A percentile compares a stretch with the other conserved stretches of the same genome.
These are phyloP conservation scores for Phylloscopus collybita DNA, from an alignment of 2,797 vertebrate genomes.

Conservation along the genomic window DNA sequence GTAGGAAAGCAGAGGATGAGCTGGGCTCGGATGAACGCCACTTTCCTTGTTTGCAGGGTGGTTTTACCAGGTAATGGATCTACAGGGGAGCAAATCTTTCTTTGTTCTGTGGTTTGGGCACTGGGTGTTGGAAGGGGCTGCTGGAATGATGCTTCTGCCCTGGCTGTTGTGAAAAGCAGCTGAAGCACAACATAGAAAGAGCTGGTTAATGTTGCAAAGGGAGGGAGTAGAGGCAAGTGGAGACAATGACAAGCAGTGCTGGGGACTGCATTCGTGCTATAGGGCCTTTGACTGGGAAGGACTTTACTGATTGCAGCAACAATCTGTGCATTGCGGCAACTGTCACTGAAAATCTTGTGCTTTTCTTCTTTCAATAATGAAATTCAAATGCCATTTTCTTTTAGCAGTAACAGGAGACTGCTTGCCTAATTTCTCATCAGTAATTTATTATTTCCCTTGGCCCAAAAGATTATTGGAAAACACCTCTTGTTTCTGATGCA, in stretches of 20 bases:
- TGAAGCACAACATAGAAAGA: neutral
- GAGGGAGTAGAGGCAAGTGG: neutral
- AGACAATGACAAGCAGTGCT: neutral
- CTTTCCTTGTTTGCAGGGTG: neutral
- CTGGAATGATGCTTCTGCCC: neutral
- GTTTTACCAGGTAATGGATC: neutral
- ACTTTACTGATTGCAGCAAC: neutral
- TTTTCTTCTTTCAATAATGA: neutral
- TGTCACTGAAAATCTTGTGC: neutral
- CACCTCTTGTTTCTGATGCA: neutral
- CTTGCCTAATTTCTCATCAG: neutral
- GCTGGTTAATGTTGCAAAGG: neutral
- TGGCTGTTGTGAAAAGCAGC: neutral
- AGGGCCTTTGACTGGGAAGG: neutral
- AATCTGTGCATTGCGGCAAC: neutral
- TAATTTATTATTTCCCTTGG: neutral
- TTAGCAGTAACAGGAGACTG: neutral
- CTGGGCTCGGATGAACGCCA: neutral
- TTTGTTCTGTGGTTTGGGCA: neutral
- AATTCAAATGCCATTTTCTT: neutral
- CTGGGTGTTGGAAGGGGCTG: neutral
- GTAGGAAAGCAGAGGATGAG: conserved; percentile 21
- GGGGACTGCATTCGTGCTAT: neutral
- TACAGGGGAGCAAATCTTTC: accelerated
- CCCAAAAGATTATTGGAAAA: neutral